phyloP scores from a whole-genome alignment of 2,113 vertebrate species.

The Typhlomys cinereus region DNA sequence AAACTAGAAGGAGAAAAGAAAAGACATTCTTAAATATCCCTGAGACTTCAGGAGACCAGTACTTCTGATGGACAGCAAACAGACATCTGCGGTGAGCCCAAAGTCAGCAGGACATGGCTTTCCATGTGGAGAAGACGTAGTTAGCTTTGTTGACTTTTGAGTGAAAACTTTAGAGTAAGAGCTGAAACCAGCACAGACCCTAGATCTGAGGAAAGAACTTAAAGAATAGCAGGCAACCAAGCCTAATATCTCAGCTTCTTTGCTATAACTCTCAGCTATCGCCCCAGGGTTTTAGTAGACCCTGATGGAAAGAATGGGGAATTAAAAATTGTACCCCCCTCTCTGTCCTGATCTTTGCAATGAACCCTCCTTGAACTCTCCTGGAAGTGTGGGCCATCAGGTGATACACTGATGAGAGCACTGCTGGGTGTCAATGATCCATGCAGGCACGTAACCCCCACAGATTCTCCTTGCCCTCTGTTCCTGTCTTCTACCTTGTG shows the following conservation, averaged over 20 bases:
- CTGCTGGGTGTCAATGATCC: background rate
- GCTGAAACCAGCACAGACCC: background rate
- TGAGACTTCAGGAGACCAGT: background rate
- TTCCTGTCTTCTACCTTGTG: background rate
- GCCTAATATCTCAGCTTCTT: slow-evolving; percentile 2
- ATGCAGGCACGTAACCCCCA: background rate
- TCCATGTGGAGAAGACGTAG: background rate
- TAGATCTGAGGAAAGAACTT: slow-evolving; percentile 17
- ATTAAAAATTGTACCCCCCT: background rate
- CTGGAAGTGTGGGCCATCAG: background rate
- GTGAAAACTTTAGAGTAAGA: background rate
- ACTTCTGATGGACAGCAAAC: background rate
- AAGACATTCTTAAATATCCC: slow-evolving; percentile 4
- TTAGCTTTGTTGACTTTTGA: background rate
- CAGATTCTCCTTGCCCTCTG: background rate
- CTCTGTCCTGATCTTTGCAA: slow-evolving; percentile 33
- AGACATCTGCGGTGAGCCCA: background rate
- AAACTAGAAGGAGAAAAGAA: slow-evolving; percentile 84
- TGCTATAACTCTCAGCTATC: background rate
- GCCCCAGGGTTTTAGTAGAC: background rate
- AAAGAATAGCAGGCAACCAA: background rate
- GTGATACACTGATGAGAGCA: background rate
- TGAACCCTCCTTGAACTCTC: too few species aligned
- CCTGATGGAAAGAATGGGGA: background rate
- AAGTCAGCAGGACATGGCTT: background rate